Evolutionary conservation across 2,888 invertebrate species (phyloP).

Genomic region (Oxystoma pomonae): DNA sequence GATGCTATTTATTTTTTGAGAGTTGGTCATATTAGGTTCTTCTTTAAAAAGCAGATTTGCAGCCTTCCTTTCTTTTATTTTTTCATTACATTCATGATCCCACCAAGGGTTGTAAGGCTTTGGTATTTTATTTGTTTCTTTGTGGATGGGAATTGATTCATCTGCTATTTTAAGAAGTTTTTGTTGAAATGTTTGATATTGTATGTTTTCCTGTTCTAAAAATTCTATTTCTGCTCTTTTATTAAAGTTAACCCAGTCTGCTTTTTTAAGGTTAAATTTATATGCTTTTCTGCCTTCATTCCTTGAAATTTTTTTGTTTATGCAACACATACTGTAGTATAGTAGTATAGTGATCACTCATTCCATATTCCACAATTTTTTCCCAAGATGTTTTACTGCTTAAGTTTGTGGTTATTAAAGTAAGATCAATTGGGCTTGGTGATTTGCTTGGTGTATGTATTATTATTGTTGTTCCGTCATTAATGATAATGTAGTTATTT

Average conservation of each 20-base stretch:
- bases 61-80: neutral
- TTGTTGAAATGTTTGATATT: neutral
- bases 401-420: conserved; percentile 2
- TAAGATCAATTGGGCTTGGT: neutral
- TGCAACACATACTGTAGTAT: neutral
- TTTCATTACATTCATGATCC: conserved; percentile 7
- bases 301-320: neutral
- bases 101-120: neutral
- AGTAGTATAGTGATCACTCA: conserved; percentile 6
- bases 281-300: neutral
- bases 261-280: neutral
- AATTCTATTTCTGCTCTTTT: neutral
- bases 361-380: neutral
- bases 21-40: neutral
- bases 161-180: neutral
- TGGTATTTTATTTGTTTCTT: neutral
- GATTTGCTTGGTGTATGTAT: neutral
- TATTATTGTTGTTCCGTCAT: conserved; percentile 2
- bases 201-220: neutral
- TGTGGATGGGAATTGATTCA: neutral
- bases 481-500: conserved; percentile 3
- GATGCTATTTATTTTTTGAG: neutral
- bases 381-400: conserved; percentile 1
- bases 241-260: neutral
- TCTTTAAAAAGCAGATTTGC: neutral